A percentile compares a stretch with the other conserved stretches of the same genome.
phyloP scores from a whole-genome alignment of 1,140 invertebrate species.

The Hetaerina americana region DNA sequence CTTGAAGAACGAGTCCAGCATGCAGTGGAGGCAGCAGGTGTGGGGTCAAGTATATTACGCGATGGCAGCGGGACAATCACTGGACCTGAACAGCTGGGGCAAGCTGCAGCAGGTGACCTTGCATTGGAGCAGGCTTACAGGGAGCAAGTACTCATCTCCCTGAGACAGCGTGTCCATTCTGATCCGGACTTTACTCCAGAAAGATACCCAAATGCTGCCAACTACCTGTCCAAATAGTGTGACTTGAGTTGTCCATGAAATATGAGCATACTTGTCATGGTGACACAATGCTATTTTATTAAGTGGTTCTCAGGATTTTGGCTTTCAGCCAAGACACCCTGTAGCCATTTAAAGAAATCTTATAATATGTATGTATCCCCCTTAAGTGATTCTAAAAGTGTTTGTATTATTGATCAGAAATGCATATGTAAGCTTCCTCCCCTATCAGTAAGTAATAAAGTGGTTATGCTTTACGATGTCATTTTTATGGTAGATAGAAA shows the following conservation, averaged over 20 bases:
- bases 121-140: slow-evolving; percentile 33
- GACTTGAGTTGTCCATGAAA: background rate
- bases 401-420: background rate
- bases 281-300: background rate
- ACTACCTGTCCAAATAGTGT: slow-evolving; percentile 24
- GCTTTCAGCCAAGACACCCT: background rate
- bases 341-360: background rate
- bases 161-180: slow-evolving; percentile 28
- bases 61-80: slow-evolving; percentile 20
- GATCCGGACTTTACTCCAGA: slow-evolving; percentile 37
- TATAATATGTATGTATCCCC: background rate
- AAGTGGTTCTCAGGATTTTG: background rate
- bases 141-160: slow-evolving; percentile 27
- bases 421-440: background rate
- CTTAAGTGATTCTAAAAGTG: background rate
- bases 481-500: background rate
- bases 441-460: background rate
- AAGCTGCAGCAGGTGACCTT: slow-evolving; percentile 28
- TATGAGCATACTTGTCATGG: background rate
- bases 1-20: slow-evolving; percentile 34
- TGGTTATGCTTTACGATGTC: background rate
- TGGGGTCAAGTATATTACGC: slow-evolving; percentile 30
- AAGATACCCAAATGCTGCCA: slow-evolving; percentile 33
- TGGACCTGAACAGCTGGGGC: slow-evolving; percentile 20
- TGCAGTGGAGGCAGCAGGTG: slow-evolving; percentile 34